Evolutionary conservation across 2,113 vertebrate species (phyloP).

Genomic region (Greenwoodochromis staneri): DNA sequence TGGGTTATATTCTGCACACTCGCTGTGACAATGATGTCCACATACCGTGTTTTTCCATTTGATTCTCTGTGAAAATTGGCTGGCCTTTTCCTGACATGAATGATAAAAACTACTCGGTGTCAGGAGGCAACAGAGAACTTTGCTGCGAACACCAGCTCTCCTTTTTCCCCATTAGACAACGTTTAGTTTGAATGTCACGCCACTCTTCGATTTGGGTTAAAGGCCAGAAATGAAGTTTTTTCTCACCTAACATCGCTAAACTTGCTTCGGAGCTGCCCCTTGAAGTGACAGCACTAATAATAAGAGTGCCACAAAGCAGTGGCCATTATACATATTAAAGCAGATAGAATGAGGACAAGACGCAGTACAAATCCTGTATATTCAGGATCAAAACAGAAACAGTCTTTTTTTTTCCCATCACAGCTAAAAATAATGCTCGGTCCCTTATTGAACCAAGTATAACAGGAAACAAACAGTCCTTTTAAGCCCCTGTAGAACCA

Average conservation of each 20-base stretch:
- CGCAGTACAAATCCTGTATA: neutral
- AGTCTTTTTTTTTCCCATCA: neutral
- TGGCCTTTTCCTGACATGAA: neutral
- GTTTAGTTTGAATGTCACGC: neutral
- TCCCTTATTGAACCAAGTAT: neutral
- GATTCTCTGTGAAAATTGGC: neutral
- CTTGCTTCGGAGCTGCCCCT: neutral
- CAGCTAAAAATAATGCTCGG: conserved; percentile 6
- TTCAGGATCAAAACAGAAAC: conserved; percentile 13
- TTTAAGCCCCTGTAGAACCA: conserved; percentile 2
- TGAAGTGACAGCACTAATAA: neutral
- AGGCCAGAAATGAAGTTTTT: neutral
- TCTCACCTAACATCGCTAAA: neutral
- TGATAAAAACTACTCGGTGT: neutral
- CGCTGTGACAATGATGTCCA: neutral
- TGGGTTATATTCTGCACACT: neutral
- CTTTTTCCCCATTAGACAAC: neutral
- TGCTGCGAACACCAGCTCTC: neutral
- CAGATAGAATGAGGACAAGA: conserved; percentile 39
- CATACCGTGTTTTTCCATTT: neutral
- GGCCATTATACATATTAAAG: neutral
- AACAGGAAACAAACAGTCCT: conserved; percentile 22
- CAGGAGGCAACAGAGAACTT: neutral
- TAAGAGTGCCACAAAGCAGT: neutral
- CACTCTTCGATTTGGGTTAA: neutral